phyloP scores from a whole-genome alignment of 2,113 vertebrate genomes.

The Hypomesus transpacificus region DNA sequence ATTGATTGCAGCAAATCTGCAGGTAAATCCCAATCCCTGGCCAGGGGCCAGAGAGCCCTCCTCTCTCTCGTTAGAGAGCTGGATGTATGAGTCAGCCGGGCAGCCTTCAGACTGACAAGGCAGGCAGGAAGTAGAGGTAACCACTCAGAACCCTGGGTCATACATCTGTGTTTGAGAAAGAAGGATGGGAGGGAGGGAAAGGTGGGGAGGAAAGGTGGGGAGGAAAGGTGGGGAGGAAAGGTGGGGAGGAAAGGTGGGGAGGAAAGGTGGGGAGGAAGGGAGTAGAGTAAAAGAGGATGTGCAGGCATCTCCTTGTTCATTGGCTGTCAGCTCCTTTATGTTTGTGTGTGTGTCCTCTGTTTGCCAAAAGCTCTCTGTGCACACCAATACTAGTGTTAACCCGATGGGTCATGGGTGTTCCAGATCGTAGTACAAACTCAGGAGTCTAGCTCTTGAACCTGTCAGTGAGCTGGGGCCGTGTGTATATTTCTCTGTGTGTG shows the following conservation, averaged over 20 bases:
- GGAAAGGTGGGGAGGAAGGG: not conserved
- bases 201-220: no score
- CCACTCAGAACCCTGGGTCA: not conserved
- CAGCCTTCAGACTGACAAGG: constrained; percentile 12
- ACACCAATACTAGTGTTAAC: no score
- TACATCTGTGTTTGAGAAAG: not conserved
- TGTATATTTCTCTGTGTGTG: not conserved
- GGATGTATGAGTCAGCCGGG: constrained; percentile 22
- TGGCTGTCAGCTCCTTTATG: no score
- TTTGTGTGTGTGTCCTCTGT: no score
- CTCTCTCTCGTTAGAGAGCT: constrained; percentile 47
- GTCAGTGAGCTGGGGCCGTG: no score
- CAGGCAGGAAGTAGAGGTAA: constrained; percentile 4
- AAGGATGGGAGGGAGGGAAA: not conserved
- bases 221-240: not conserved
- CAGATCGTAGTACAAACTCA: not conserved
- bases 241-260: not conserved
- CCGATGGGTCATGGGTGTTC: no score
- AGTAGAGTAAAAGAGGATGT: not conserved
- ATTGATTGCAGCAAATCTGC: constrained; percentile 59
- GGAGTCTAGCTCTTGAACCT: no score
- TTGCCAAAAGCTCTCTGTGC: no score
- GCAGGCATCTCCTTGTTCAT: no score
- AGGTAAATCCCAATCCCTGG: constrained; percentile 54
- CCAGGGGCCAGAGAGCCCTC: constrained; percentile 29